Conservation (phyloP, 2,113 vertebrate species). For the Microtus pennsylvanicus region DNA sequence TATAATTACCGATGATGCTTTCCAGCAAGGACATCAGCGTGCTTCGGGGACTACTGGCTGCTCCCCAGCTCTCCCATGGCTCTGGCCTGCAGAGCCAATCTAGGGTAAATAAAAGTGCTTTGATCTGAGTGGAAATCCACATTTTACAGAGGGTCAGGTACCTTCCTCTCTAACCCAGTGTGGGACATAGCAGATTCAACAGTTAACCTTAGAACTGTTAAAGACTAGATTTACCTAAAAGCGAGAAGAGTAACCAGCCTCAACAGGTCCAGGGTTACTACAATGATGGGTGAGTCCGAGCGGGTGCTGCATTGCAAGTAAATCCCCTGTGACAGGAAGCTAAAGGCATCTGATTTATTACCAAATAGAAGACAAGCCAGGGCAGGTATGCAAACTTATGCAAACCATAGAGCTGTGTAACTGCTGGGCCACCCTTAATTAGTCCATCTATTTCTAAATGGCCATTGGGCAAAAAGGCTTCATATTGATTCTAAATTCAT, state of each 20-base stretch:
- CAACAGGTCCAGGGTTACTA: not conserved
- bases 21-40: not conserved
- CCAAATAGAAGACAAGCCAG: not conserved
- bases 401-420: slow-evolving; percentile 2
- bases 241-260: not conserved
- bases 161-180: not conserved
- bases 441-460: not conserved
- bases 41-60: not conserved
- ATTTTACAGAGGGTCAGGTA: not conserved
- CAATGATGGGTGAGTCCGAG: not conserved
- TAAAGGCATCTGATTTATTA: slow-evolving; percentile 29
- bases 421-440: not conserved
- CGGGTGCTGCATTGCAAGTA: not conserved
- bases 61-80: not conserved
- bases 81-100: not conserved
- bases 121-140: not conserved
- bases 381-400: not conserved
- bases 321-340: not conserved
- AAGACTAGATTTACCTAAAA: not conserved
- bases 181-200: not conserved
- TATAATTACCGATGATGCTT: not conserved
- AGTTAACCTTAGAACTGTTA: not conserved
- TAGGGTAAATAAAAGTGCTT: not conserved
- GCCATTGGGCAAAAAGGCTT: not conserved
- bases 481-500: not conserved